Percentiles rank a stretch among this genome's conserved stretches.
phyloP scores from a whole-genome alignment of 2,797 vertebrate species.

The Chloroceryle amazona region DNA sequence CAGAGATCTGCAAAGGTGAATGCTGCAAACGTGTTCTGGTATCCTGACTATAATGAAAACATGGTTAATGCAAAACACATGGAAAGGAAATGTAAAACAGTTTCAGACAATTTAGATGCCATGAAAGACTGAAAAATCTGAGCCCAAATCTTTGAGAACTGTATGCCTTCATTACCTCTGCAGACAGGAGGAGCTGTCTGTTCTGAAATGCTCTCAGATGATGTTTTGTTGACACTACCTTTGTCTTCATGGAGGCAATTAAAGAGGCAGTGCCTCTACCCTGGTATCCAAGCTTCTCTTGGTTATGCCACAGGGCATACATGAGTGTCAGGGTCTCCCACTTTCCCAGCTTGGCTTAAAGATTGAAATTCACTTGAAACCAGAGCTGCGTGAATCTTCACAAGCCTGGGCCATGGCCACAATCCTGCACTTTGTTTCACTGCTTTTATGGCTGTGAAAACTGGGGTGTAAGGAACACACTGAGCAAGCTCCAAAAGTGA shows the following conservation, averaged over 20 bases:
- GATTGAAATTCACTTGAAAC: not conserved
- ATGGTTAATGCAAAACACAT: not conserved
- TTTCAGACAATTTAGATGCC: not conserved
- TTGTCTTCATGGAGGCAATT: accelerated
- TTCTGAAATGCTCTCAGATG: not conserved
- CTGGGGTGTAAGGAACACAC: not conserved
- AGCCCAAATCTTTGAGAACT: not conserved
- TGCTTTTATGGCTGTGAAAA: not conserved
- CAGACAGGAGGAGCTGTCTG: not conserved
- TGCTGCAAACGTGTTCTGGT: not conserved
- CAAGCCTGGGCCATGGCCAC: not conserved
- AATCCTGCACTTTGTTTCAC: not conserved
- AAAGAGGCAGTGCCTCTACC: not conserved
- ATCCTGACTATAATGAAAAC: not conserved
- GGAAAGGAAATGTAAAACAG: not conserved
- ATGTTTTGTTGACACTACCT: not conserved
- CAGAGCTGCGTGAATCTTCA: not conserved
- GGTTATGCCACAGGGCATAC: not conserved
- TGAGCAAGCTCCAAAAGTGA: accelerated
- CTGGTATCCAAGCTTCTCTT: not conserved
- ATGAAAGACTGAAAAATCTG: not conserved
- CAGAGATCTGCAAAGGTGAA: not conserved
- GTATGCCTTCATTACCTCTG: not conserved
- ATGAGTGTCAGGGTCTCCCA: accelerated
- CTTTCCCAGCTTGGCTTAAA: not conserved